Conservation (phyloP, 2,888 invertebrate species). For the Xylocampa areola region DNA sequence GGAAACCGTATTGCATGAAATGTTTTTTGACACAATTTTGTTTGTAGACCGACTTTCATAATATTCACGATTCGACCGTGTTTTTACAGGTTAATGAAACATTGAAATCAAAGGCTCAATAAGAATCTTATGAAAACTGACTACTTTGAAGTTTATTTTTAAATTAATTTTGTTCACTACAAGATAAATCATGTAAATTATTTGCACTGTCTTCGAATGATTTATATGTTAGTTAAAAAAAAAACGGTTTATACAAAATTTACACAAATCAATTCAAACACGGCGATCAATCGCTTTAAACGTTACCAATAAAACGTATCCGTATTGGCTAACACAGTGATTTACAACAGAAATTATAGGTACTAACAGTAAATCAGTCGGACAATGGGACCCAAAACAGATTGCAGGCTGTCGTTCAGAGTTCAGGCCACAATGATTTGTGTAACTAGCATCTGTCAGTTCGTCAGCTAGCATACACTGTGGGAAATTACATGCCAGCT, state of each 20-base stretch:
- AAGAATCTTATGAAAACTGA: too few species aligned
- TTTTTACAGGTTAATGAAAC: too few species aligned
- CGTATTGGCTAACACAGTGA: slow-evolving; percentile 14
- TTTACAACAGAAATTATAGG: slow-evolving; percentile 24
- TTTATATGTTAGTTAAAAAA: too few species aligned
- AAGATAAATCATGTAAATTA: too few species aligned
- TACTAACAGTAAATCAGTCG: slow-evolving; percentile 41
- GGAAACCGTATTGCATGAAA: slow-evolving; percentile 55
- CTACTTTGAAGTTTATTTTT: too few species aligned
- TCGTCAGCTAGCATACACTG: slow-evolving; percentile 32
- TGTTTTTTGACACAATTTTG: slow-evolving; percentile 28
- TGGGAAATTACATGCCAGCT: slow-evolving; percentile 54
- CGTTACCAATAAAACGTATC: background rate
- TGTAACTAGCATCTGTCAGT: slow-evolving; percentile 52
- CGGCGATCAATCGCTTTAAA: background rate
- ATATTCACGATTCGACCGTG: too few species aligned
- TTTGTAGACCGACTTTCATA: too few species aligned
- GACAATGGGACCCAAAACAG: slow-evolving; percentile 48
- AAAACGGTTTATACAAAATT: too few species aligned
- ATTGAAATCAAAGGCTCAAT: too few species aligned
- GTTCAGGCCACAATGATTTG: slow-evolving; percentile 55
- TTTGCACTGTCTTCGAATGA: too few species aligned
- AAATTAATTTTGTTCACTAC: too few species aligned
- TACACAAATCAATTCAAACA: too few species aligned
- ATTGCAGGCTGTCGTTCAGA: slow-evolving; percentile 54